Base-by-base conservation (phyloP, 2,888 invertebrate genomes). In the Campoletis raptor region DNA sequence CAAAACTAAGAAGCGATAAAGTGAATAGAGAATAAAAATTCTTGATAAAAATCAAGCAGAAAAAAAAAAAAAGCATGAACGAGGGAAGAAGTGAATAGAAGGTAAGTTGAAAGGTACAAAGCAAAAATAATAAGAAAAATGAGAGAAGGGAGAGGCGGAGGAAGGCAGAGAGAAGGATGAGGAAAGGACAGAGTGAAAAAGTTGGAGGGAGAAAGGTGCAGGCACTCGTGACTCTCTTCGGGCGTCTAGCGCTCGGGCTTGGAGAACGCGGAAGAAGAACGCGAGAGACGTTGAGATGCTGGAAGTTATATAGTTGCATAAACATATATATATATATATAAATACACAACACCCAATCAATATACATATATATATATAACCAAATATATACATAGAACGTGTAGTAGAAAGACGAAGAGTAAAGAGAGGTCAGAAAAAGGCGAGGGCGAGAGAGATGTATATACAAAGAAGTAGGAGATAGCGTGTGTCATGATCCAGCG, bases 401-500 rank as follows among this genome's bases (percentile, higher is more conserved):
- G 69, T 36, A 76, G 72, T 69, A 52, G 45, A 74, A 82, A 67
- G 73, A 77, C 61, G 74, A 74, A 61, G 79, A 87, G 79, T 40
- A 15, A 61, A 48, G 64, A 64, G 40, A 76, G 54, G 66, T 54
- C 69, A 72, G 24, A 66, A 78, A 80, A 86, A 78, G 61, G 83
- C 77, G 66, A 85, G 85, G 57, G 83, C 73, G 80, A 83, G 88
- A 87, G 88, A 89, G 84, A 81, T 37, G 66, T 48, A 66, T 30
- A 61, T 37, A 40, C 40, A 57, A 37, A 54, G 45, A 30, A 21
- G 36, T 57, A 77, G 79, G 85, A 80, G 81, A 83, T 88, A 87
- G 88, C 88, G 89, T 88, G 90, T 86, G 89, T 90, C 89, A 90
- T 86, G 89, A 61, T 61, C 30, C 15, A 61, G 61, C 61, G 12